Conservation (phyloP, 30 jellyfish, hydroid and myxozoan genomes). For the Clytia hemisphaerica region DNA sequence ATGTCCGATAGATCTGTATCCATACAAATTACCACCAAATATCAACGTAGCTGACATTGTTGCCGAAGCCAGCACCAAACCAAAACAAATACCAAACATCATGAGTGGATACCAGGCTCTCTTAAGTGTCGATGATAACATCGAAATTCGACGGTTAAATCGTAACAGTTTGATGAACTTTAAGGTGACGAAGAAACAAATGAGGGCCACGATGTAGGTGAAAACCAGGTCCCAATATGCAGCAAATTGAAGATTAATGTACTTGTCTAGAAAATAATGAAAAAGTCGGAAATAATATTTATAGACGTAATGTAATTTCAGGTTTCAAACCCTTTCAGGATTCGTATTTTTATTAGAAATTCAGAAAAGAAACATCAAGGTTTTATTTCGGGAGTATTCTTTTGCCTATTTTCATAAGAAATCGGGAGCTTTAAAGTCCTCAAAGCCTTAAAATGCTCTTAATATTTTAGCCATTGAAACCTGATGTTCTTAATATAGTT, state of each 20-base stretch:
- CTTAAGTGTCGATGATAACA: constrained; percentile 77
- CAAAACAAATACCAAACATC: constrained; percentile 73
- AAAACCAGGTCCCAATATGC: constrained; percentile 82
- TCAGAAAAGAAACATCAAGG: no score
- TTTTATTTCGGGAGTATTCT: no score
- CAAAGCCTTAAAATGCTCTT: no score
- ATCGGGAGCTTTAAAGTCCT: no score
- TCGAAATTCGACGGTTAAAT: constrained; percentile 86
- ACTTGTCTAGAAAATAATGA: constrained; percentile 56
- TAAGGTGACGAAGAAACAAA: constrained; percentile 80
- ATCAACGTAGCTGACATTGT: constrained; percentile 62
- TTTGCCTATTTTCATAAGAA: no score
- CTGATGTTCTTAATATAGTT: no score
- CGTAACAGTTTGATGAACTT: constrained; percentile 78
- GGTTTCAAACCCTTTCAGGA: no score
- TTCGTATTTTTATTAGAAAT: no score
- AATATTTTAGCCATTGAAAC: no score
- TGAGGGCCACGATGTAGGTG: constrained; percentile 67
- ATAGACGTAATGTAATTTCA: no score
- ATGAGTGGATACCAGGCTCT: constrained; percentile 87
- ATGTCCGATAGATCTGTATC: constrained; percentile 54
- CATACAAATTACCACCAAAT: constrained; percentile 66
- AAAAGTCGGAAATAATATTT: no score
- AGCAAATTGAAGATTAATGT: constrained; percentile 92
- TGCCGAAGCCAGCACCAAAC: constrained; percentile 52